Percentiles rank a stretch among this genome's conserved stretches.
These are phyloP conservation scores for Laterallus jamaicensis DNA, from an alignment of 2,113 vertebrate species.

Conservation along the genomic window DNA sequence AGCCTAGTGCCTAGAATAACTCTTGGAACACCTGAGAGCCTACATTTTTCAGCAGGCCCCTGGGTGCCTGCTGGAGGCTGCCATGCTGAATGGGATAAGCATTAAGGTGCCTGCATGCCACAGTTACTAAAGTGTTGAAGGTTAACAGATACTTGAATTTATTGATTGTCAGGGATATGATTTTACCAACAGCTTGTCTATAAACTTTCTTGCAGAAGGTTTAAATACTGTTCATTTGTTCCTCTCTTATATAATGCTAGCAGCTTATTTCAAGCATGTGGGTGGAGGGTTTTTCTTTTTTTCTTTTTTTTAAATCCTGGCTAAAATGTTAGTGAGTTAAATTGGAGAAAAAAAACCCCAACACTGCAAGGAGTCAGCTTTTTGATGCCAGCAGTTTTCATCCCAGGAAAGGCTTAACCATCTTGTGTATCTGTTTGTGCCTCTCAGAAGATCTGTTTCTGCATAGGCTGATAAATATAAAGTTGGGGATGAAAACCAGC, in stretches of 20 bases:
- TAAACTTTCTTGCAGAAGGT: neutral
- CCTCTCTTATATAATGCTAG: neutral
- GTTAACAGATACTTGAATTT: neutral
- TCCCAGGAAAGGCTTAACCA: neutral
- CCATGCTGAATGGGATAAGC: neutral
- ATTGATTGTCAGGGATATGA: neutral
- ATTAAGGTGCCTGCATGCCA: neutral
- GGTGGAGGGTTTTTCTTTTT: neutral
- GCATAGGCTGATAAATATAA: neutral
- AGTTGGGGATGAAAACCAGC: neutral
- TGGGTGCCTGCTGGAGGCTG: neutral
- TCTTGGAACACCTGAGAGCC: neutral
- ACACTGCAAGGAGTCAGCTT: neutral
- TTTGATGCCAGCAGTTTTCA: neutral
- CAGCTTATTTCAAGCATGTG: neutral
- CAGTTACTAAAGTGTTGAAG: neutral
- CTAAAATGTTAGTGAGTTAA: neutral
- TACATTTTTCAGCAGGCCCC: neutral
- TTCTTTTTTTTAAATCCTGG: neutral
- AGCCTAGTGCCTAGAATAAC: neutral
- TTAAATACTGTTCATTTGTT: conserved; percentile 3
- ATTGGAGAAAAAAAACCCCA: neutral
- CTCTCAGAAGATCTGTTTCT: neutral
- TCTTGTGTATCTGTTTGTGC: neutral
- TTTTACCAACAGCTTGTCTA: neutral